Percentiles rank a stretch among this genome's conserved stretches.
Evolutionary conservation across 1,140 invertebrate genomes (phyloP).

Genomic region (Orchestia grillus): DNA sequence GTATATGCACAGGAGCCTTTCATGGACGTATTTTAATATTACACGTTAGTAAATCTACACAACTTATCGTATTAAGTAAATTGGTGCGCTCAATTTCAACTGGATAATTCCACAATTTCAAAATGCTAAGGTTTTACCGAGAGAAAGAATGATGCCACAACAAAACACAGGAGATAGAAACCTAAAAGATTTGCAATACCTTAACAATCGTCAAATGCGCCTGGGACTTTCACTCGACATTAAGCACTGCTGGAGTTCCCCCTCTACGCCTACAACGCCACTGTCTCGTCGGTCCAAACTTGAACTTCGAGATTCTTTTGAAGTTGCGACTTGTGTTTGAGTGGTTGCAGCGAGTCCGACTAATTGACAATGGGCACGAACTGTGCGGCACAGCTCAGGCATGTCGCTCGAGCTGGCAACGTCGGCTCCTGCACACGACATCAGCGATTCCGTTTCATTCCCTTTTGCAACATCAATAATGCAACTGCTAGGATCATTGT

Average conservation of each 20-base stretch:
- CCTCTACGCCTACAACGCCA: neutral
- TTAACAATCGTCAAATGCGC: neutral
- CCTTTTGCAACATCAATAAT: neutral
- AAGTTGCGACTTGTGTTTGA: neutral
- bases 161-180: neutral
- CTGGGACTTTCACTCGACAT: neutral
- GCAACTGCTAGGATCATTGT: neutral
- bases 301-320: neutral
- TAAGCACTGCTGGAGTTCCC: slow-evolving; percentile 26
- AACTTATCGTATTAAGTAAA: neutral
- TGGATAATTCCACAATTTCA: neutral
- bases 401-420: neutral
- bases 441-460: neutral
- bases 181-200: neutral
- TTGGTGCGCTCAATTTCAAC: neutral
- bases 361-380: neutral
- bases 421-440: neutral
- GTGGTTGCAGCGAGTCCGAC: neutral
- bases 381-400: neutral
- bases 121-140: too few relatives aligned
- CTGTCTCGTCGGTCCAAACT: slow-evolving; percentile 35
- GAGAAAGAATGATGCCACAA: too few relatives aligned
- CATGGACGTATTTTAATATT: neutral
- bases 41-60: neutral
- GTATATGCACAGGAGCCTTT: neutral